phyloP scores from a whole-genome alignment of 2,113 vertebrate species.

The Anas platyrhynchos region DNA sequence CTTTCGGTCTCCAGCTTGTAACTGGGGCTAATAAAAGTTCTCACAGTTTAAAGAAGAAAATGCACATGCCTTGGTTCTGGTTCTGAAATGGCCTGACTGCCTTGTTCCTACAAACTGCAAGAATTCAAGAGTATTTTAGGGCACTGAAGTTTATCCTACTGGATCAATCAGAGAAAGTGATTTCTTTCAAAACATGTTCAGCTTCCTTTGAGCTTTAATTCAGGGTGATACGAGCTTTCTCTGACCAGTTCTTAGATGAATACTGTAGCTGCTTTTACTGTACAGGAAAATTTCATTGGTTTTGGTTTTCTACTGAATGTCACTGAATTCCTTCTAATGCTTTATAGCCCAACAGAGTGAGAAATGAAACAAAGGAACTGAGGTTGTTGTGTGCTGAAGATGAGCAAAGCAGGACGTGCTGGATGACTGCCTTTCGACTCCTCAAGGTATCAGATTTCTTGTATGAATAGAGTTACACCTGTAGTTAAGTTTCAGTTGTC shows the following conservation, averaged over 20 bases:
- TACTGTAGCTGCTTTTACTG: neutral
- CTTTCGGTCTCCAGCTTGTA: neutral
- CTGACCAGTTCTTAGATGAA: neutral
- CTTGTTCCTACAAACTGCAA: neutral
- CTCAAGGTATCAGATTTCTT: slow-evolving; percentile 86
- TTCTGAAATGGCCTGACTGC: neutral
- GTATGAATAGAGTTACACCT: neutral
- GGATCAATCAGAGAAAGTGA: neutral
- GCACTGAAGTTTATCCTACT: neutral
- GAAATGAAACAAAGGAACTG: slow-evolving; percentile 89
- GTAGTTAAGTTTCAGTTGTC: neutral
- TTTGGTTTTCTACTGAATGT: neutral
- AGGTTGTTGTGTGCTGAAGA: slow-evolving; percentile 94
- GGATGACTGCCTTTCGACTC: slow-evolving; percentile 95
- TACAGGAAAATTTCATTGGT: neutral
- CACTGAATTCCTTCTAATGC: neutral
- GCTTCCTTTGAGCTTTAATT: neutral
- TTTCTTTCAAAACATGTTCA: neutral
- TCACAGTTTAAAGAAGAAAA: neutral
- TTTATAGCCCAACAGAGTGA: slow-evolving; percentile 88
- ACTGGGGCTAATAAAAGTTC: neutral
- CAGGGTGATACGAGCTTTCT: neutral
- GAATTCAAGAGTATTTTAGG: neutral
- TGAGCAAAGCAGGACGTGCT: slow-evolving; percentile 90
- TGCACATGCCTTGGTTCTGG: neutral